A percentile compares a stretch with the other conserved stretches of the same genome.
phyloP scores from a whole-genome alignment of 2,888 invertebrate genomes.

The Cancer borealis region DNA sequence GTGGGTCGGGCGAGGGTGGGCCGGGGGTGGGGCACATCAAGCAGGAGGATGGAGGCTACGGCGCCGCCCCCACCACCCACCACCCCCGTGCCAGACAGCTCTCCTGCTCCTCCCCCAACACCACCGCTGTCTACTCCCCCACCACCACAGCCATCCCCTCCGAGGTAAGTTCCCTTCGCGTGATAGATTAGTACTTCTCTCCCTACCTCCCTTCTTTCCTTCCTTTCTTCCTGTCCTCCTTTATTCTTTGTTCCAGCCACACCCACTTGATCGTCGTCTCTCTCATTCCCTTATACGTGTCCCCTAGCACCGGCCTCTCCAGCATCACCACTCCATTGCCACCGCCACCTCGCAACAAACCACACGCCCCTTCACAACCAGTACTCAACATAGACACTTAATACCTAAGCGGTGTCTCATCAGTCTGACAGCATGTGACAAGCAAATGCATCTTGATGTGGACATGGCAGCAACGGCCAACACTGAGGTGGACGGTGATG shows the following conservation, averaged over 20 bases:
- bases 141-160: slow-evolving; percentile 76
- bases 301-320: background rate
- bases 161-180: slow-evolving; percentile 65
- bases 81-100: slow-evolving; percentile 62
- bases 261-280: background rate
- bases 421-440: background rate
- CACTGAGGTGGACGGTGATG: background rate
- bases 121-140: slow-evolving; percentile 74
- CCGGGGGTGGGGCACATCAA: slow-evolving; percentile 71
- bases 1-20: slow-evolving; percentile 67
- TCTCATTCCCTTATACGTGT: background rate
- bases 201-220: background rate
- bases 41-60: slow-evolving; percentile 70
- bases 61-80: slow-evolving; percentile 67
- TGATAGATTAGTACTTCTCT: slow-evolving; percentile 25
- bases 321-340: background rate
- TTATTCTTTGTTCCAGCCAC: background rate
- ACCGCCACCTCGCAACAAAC: background rate
- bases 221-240: background rate
- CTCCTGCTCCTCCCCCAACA: slow-evolving; percentile 73
- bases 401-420: background rate
- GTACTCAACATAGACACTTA: background rate
- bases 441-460: background rate
- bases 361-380: background rate
- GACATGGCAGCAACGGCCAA: background rate